Base-by-base conservation (phyloP, 2,113 vertebrate genomes). In the Bufo gargarizans region DNA sequence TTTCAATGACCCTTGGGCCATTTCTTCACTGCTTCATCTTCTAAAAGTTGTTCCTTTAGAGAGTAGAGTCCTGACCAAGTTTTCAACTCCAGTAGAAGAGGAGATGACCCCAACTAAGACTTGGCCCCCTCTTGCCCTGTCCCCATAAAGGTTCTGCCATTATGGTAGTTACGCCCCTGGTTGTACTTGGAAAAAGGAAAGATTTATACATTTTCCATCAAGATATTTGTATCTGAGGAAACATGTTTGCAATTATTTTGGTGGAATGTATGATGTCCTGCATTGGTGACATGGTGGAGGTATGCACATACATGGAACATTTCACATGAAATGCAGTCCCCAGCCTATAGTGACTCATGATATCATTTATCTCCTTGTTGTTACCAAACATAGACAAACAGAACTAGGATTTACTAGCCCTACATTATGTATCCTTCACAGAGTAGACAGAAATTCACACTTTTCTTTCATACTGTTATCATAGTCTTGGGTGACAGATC, bases 321-420 rank as follows among this genome's bases (percentile, higher is more conserved):
- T 63, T 63, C 11, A 8, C 14, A 45, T 61, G 11, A 3, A 45
- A 61, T 4, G 17, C 55, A 58, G 9, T 53, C 55, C 7, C 55
- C 79, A 82, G 33, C 59, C 20, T 61, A 50, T 65, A n/a, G 17
- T 82, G 80, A 82, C 45, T 82, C 80, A 82, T 47, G 0, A 7
- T n/a, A 61, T 0, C 14, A 81, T 61, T 63, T 81, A 81, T 50
- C 43, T 53, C 14, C 22, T 72, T 72, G 22, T 16, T 50, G 72
- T 3, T 50, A 76, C 49, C 49, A 77, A 77, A 77, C 49, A 53
- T 20, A 77, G 49, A 53, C 19, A 53, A 77, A 77, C 49, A 53
- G 76, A 12, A 47, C 20, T 61, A 8, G 8, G 5, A 58, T 79
- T 45, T 77, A 20, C 16, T 72, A 72, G 6, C 33, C 22, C 33